Evolutionary conservation across 2,888 invertebrate genomes (phyloP).

Genomic region (Parascotia fuliginaria): DNA sequence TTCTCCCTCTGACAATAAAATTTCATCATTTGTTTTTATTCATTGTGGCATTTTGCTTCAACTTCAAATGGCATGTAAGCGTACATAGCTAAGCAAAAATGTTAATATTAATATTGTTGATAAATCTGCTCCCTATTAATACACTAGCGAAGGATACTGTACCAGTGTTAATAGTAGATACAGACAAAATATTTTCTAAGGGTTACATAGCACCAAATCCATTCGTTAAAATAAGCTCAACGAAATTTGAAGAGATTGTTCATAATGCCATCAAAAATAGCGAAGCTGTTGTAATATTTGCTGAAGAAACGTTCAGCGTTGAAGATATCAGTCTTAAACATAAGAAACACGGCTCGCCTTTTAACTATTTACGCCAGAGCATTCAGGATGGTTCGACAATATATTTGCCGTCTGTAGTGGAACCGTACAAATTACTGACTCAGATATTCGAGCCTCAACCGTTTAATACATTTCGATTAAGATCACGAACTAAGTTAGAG

Average conservation of each 20-base stretch:
- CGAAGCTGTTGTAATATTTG: conserved; percentile 57
- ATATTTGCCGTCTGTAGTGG: conserved; percentile 59
- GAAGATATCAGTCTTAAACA: conserved; percentile 67
- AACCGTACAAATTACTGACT: conserved; percentile 54
- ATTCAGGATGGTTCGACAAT: conserved; percentile 50
- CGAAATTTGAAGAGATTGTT: conserved; percentile 52
- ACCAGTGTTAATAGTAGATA: conserved; percentile 65
- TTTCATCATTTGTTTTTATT: too few species aligned
- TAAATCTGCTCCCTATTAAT: conserved; percentile 18
- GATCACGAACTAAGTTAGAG: conserved; percentile 40
- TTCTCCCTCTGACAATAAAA: too few species aligned
- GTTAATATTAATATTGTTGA: background rate
- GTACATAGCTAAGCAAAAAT: too few species aligned
- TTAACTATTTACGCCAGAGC: conserved; percentile 43
- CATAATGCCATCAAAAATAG: conserved; percentile 46
- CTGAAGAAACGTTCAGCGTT: conserved; percentile 60
- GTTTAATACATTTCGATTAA: conserved; percentile 51
- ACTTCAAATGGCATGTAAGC: too few species aligned
- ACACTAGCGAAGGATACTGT: conserved; percentile 41
- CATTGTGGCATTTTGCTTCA: too few species aligned
- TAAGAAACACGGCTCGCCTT: conserved; percentile 57
- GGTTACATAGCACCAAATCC: conserved; percentile 52
- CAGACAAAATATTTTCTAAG: conserved; percentile 42
- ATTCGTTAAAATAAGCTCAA: conserved; percentile 46
- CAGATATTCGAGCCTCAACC: conserved; percentile 44